Conservation (phyloP, 1,140 invertebrate species). For the Nomia melanderi region DNA sequence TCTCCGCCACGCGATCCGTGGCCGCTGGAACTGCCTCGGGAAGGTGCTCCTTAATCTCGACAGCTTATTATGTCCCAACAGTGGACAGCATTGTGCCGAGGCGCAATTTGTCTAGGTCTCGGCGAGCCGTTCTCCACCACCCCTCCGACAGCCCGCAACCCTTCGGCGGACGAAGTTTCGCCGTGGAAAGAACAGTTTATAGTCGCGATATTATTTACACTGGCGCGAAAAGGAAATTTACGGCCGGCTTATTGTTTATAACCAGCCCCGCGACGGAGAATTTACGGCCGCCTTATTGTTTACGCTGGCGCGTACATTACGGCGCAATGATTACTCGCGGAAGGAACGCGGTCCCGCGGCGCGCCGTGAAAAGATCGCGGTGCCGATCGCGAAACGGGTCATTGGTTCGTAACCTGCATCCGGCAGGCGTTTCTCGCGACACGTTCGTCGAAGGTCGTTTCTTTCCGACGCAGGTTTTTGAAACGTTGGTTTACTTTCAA, state of each 20-base stretch:
- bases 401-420: no score
- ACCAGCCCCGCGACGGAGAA: background rate
- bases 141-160: background rate
- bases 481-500: no score
- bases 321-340: constrained; percentile 13
- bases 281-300: constrained; percentile 10
- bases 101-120: background rate
- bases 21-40: no score
- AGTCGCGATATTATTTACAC: background rate
- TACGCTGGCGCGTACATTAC: background rate
- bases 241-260: constrained; percentile 4
- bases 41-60: background rate
- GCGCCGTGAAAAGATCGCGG: background rate
- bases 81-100: background rate
- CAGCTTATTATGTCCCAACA: background rate
- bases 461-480: no score
- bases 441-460: no score
- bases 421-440: no score
- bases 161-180: background rate
- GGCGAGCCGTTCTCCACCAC: no score
- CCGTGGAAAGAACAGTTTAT: background rate
- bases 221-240: background rate
- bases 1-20: no score
- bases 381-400: background rate
- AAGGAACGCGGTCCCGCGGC: background rate